Base-by-base conservation (phyloP, 1,140 invertebrate species). In the Drosophila pallidifrons region DNA sequence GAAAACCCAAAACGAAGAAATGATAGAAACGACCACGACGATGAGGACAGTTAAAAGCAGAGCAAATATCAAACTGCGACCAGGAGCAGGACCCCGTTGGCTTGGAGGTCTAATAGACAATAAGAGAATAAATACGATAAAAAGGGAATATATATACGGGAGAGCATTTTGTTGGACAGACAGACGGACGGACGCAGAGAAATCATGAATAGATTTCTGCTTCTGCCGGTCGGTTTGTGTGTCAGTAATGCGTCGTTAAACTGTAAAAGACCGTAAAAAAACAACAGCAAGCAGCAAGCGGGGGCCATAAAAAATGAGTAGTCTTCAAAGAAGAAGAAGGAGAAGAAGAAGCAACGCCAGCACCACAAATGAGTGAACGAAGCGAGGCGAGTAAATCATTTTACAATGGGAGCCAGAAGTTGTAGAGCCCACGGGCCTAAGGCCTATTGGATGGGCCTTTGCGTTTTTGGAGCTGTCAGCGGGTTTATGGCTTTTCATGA, bases 221-320 rank as follows among this genome's bases (percentile, higher is more conserved):
- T 55, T 38, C 35, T 69, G 64, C 35, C 51, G 20, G 20, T 49
- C 60, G 41, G 69, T 80, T 79, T 73, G 79, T 88, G 66, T 83
- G 77, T 70, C 83, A 88, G 81, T 83, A 82, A 89, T 89, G 85
- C 72, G 81, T 89, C 85, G 85, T 89, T 89, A 89, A 89, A 85
- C 85, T 89, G 85, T 81, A 83, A 89, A 89, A 77, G 85, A 79
- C 85, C 81, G 85, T 89, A 89, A 89, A 86, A 78, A 85, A 70
- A 60, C 58, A 52, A 30, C 74, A 86, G 79, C 65, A 83, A 83
- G 67, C 79, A 66, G 6, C 54, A 43, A 13, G 11, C n/a, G 5
- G 41, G 11, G n/a, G 57, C 45, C 59, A 52, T 60, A 73, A 87
- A 88, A 87, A 87, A 87, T 88, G 88, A 88, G 80, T 72, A 83